These are phyloP conservation scores for Kryptopterus vitreolus DNA, from an alignment of 2,797 vertebrate genomes.

Conservation along the genomic window DNA sequence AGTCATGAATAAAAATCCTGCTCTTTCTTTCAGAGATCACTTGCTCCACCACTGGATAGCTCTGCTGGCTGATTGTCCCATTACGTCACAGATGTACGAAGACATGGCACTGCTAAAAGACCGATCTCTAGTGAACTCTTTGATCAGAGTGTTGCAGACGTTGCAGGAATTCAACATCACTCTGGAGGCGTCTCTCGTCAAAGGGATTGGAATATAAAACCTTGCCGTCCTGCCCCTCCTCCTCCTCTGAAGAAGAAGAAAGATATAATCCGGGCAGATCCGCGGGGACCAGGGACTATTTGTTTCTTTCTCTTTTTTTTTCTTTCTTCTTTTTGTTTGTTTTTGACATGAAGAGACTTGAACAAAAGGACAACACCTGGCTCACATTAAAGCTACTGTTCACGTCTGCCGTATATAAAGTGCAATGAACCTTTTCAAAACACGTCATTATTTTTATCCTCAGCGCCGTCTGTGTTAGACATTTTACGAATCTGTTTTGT, in stretches of 20 bases:
- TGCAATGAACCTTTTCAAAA: slow-evolving; percentile 87
- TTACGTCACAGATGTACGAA: slow-evolving; percentile 98
- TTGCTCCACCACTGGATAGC: slow-evolving; percentile 98
- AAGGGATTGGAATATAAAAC: slow-evolving; percentile 86
- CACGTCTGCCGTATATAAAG: slow-evolving; percentile 85
- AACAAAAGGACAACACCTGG: slow-evolving; percentile 83
- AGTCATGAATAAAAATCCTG: neutral
- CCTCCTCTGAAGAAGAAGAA: slow-evolving; percentile 34
- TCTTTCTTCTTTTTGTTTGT: slow-evolving; percentile 54
- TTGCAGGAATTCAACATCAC: slow-evolving; percentile 99
- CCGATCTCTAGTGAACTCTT: slow-evolving; percentile 93
- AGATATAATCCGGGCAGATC: slow-evolving; percentile 57
- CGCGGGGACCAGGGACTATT: slow-evolving; percentile 68
- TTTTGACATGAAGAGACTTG: slow-evolving; percentile 83
- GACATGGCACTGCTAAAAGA: slow-evolving; percentile 93
- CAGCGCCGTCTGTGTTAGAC: slow-evolving; percentile 72
- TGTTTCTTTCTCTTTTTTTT: slow-evolving; percentile 50
- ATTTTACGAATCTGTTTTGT: slow-evolving; percentile 78
- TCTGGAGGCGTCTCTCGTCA: slow-evolving; percentile 94
- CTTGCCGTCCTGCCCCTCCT: slow-evolving; percentile 30
- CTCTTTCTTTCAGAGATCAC: slow-evolving; percentile 82
- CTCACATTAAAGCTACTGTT: slow-evolving; percentile 96
- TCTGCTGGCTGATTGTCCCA: slow-evolving; percentile 93
- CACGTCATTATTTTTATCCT: slow-evolving; percentile 77
- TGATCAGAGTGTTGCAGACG: slow-evolving; percentile 97